These are phyloP conservation scores for Brachyistius frenatus DNA, from an alignment of 2,113 vertebrate genomes.

Conservation along the genomic window DNA sequence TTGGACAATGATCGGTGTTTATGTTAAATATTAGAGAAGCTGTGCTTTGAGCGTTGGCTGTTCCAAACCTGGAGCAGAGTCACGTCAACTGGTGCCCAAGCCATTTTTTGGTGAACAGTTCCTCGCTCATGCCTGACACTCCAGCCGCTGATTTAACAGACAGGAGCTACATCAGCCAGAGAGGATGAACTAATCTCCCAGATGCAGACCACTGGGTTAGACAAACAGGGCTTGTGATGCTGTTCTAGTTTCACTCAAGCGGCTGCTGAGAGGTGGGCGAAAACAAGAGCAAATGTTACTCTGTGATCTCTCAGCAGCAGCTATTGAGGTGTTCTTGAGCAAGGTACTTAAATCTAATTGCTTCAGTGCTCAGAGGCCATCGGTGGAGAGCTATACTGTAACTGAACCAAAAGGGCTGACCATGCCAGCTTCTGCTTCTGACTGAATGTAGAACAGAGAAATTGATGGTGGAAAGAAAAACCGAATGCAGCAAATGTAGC, in stretches of 20 bases:
- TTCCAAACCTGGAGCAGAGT: constrained; percentile 19
- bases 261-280: constrained; percentile 18
- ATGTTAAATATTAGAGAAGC: constrained; percentile 24
- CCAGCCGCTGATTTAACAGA: constrained; percentile 29
- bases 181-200: constrained; percentile 49
- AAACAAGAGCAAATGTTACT: constrained; percentile 15
- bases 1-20: not conserved
- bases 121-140: constrained; percentile 6
- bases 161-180: constrained; percentile 35
- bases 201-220: constrained; percentile 41
- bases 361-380: constrained; percentile 31
- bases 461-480: constrained; percentile 1
- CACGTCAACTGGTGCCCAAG: not conserved
- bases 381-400: constrained; percentile 17
- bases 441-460: constrained; percentile 14
- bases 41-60: not conserved
- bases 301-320: constrained; percentile 35
- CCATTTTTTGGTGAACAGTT: constrained; percentile 32
- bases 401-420: constrained; percentile 32
- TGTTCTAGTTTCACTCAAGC: constrained; percentile 30
- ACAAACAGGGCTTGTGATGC: constrained; percentile 33
- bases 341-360: constrained; percentile 35
- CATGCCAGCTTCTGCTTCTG: constrained; percentile 29
- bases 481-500: constrained; percentile 45
- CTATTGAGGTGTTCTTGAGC: constrained; percentile 32